Conservation (phyloP, 2,797 vertebrate genomes). For the Falco novaeseelandiae region DNA sequence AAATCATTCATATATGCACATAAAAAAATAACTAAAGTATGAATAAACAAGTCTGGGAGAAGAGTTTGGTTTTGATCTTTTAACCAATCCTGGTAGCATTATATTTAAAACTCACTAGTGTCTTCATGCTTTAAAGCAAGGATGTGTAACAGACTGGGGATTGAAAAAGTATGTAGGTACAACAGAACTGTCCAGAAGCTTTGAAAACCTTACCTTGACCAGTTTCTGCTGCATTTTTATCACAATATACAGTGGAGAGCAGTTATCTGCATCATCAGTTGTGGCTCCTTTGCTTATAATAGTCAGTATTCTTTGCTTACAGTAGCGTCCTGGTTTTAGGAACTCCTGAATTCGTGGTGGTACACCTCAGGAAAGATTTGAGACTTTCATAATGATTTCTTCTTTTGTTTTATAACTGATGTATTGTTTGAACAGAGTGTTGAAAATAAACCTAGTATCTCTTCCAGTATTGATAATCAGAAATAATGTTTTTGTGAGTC, state of each 20-base stretch:
- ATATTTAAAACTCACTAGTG: background rate
- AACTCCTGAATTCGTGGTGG: background rate
- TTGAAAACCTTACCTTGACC: background rate
- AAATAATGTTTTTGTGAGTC: background rate
- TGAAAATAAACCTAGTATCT: background rate
- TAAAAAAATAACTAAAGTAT: background rate
- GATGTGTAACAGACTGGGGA: background rate
- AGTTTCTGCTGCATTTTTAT: background rate
- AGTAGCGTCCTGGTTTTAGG: background rate
- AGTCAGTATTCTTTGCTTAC: background rate
- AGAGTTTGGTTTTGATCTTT: background rate
- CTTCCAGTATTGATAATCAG: background rate
- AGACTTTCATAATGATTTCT: background rate
- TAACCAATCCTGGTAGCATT: background rate
- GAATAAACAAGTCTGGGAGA: background rate
- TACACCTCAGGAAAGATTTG: background rate
- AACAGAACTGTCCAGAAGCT: background rate
- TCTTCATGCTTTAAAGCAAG: background rate
- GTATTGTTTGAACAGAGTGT: background rate
- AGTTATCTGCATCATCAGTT: background rate
- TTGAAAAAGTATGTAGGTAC: background rate
- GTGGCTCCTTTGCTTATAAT: background rate
- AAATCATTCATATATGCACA: background rate
- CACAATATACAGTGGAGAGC: background rate
- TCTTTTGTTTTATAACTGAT: background rate